Percentiles rank a stretch among this genome's conserved stretches.
Conservation (phyloP, 2,888 invertebrate genomes). For the Tiphia femorata region DNA sequence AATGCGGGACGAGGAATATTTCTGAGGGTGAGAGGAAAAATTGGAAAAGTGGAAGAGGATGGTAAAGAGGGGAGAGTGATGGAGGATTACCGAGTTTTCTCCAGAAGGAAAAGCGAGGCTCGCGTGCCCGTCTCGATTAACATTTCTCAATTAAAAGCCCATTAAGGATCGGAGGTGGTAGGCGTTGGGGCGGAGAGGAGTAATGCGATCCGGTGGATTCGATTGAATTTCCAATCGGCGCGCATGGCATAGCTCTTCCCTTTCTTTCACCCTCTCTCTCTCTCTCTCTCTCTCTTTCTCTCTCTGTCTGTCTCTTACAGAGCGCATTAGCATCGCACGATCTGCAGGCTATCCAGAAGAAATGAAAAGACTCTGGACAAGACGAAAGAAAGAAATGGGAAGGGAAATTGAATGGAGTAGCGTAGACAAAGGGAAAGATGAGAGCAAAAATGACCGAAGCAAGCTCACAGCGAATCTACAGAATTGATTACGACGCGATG, state of each 20-base stretch:
- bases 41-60: no score
- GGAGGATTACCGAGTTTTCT: no score
- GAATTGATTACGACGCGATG: no score
- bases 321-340: no score
- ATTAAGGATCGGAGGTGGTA: constrained; percentile 33
- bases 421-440: no score
- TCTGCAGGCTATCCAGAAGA: not conserved
- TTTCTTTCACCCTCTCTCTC: constrained; percentile 11
- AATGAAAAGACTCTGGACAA: not conserved
- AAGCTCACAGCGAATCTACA: no score
- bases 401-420: not conserved
- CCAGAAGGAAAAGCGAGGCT: no score
- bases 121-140: constrained; percentile 35
- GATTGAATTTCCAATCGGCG: constrained; percentile 47
- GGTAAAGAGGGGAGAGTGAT: no score
- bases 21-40: no score
- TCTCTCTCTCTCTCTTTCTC: not conserved
- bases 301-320: not conserved
- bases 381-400: not conserved
- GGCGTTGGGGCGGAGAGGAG: constrained; percentile 29
- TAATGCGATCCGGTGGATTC: constrained; percentile 45
- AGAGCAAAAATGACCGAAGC: no score
- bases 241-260: constrained; percentile 6
- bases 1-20: no score
- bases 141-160: constrained; percentile 54